Evolutionary conservation across 1,140 invertebrate species (phyloP), one percentile per base, ranked within the genome.

Genomic region (Zaprionus lachaisei): DNA sequence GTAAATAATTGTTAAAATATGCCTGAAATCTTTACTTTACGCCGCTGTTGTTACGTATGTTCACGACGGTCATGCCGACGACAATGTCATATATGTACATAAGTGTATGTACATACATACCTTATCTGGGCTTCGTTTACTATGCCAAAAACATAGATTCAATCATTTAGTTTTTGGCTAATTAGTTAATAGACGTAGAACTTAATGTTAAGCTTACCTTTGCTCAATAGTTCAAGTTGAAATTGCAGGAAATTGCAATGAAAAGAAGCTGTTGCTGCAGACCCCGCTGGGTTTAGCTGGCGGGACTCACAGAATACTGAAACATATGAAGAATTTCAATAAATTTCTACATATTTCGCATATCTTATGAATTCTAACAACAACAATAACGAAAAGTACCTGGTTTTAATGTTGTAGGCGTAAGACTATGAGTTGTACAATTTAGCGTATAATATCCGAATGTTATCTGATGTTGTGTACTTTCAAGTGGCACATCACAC

Each of bases 41-140:
- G 2, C 24, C 14, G 14, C 5, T 26, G 24, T 24, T 75, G 55
- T 65, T 76, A 72, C 61, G 68, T 72, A 71, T 76, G 34, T 60
- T 4, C 71, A 31, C 15, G 65, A 31, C 15, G 65, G n/a, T 14
- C 37, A 37, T 74, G 65, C 38, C 47, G 49, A 75, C 70, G 73
- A 55, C 73, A 60, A 72, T 76, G 73, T 44, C 61, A 72, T 68
- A 65, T 61, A 56, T 55, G 62, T 54, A 55, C 37, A 49, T 66
- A 63, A 37, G 34, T 4, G 9, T 63, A 44, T 68, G 58, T 62
- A 62, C 41, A 56, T 57, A 47, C 55, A 65, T 76, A 76, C 61
- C 68, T 76, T 76, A 76, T 76, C 73, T 76, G 68, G 73, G 66
- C 49, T 74, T 74, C 62, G 38, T 22, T 31, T 56, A 57, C 28